A percentile compares a stretch with the other conserved stretches of the same genome.
Evolutionary conservation across 2,113 vertebrate species (phyloP).

Genomic region (Eubucco bourcierii): DNA sequence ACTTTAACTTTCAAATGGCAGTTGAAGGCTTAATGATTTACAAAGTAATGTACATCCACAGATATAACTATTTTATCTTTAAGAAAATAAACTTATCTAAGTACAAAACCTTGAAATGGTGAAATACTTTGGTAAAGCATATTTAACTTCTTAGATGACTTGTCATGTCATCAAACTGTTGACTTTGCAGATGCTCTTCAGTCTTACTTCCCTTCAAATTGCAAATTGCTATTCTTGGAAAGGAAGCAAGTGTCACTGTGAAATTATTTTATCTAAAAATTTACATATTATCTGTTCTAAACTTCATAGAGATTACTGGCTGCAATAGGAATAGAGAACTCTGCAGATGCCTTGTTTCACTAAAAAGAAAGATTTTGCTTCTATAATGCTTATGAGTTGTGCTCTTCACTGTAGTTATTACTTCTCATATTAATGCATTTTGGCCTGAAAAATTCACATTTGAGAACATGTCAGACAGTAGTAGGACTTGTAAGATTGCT

Average conservation of each 20-base stretch:
- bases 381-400: background rate
- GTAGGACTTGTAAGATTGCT: background rate
- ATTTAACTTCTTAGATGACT: background rate
- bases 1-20: constrained; percentile 48
- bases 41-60: constrained; percentile 30
- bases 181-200: background rate
- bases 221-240: background rate
- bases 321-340: background rate
- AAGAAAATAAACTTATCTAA: constrained; percentile 66
- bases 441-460: background rate
- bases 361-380: background rate
- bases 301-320: background rate
- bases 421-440: background rate
- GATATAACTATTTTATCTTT: constrained; percentile 50
- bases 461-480: background rate
- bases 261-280: background rate
- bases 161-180: background rate
- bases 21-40: constrained; percentile 69
- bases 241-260: background rate
- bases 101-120: constrained; percentile 20
- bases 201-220: background rate
- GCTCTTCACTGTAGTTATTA: background rate
- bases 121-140: constrained; percentile 1
- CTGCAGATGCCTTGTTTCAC: background rate
- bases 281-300: background rate